phyloP scores from a whole-genome alignment of 2,113 vertebrate genomes.

The Nannobrachium achirus region DNA sequence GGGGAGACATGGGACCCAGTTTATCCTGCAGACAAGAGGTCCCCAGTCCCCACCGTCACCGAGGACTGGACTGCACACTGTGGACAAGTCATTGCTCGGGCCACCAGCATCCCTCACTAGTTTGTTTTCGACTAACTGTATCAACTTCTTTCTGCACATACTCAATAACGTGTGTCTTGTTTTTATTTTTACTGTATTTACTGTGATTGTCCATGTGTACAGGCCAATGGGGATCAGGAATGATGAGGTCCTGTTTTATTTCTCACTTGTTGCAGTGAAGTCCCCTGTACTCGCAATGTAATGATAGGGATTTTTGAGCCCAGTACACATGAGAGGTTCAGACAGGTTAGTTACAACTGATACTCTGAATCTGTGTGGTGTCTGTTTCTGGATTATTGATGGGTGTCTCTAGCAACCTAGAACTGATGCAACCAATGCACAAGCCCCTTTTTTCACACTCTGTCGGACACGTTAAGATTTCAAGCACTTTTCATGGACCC shows the following conservation, averaged over 20 bases:
- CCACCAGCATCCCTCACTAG: slow-evolving; percentile 32
- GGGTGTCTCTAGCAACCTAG: too few species aligned
- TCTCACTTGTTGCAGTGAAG: slow-evolving; percentile 26
- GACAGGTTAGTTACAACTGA: too few species aligned
- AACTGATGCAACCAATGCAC: too few species aligned
- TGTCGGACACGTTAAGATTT: too few species aligned
- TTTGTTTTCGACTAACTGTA: too few species aligned
- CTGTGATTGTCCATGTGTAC: not conserved
- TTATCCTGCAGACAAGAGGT: slow-evolving; percentile 45
- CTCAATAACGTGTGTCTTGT: not conserved
- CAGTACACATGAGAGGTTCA: too few species aligned
- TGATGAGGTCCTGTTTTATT: slow-evolving; percentile 21
- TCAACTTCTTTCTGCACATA: too few species aligned
- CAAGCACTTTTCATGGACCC: too few species aligned
- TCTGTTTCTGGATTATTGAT: not conserved
- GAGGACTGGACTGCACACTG: slow-evolving; percentile 26
- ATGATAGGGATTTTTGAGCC: too few species aligned
- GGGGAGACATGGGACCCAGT: slow-evolving; percentile 64
- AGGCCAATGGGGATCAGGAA: slow-evolving; percentile 39
- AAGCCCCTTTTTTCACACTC: too few species aligned
- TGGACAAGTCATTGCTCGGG: slow-evolving; percentile 49
- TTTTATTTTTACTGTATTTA: not conserved
- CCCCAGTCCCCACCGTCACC: too few species aligned
- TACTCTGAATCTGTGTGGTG: too few species aligned
- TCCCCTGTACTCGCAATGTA: not conserved